These are phyloP conservation scores for Drosophila paramelanica DNA, from an alignment of 2,888 invertebrate species.

Conservation along the genomic window DNA sequence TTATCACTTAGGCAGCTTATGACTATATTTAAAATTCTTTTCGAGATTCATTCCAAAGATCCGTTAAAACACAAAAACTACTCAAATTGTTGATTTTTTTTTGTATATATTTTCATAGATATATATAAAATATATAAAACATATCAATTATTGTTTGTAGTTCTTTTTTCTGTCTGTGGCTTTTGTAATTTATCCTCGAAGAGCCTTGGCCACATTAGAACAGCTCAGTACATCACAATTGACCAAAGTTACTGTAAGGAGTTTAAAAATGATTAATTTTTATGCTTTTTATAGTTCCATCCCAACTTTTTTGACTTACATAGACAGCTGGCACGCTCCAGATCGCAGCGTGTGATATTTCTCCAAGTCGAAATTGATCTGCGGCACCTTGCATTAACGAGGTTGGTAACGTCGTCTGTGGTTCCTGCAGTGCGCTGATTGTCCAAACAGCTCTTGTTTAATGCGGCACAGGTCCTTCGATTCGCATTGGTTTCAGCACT, in stretches of 20 bases:
- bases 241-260: conserved; percentile 50
- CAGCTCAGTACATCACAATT: conserved; percentile 38
- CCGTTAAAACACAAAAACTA: background rate
- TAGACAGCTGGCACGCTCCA: conserved; percentile 43
- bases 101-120: background rate
- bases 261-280: no score
- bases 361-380: conserved; percentile 33
- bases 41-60: no score
- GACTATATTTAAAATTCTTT: no score
- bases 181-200: background rate
- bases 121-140: no score
- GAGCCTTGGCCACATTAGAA: background rate
- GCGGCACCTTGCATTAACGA: conserved; percentile 51
- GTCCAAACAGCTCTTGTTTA: conserved; percentile 21
- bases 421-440: conserved; percentile 29
- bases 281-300: no score
- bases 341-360: conserved; percentile 53
- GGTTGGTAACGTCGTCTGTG: conserved; percentile 38
- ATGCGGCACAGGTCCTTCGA: conserved; percentile 25
- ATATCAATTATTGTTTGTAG: background rate
- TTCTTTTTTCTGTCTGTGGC: background rate
- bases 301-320: conserved; percentile 41
- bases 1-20: background rate
- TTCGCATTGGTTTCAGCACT: background rate
- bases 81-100: background rate